Percentiles rank a stretch among this genome's conserved stretches.
Conservation (phyloP, 1,140 invertebrate genomes). For the Aphaenogaster ashmeadi region DNA sequence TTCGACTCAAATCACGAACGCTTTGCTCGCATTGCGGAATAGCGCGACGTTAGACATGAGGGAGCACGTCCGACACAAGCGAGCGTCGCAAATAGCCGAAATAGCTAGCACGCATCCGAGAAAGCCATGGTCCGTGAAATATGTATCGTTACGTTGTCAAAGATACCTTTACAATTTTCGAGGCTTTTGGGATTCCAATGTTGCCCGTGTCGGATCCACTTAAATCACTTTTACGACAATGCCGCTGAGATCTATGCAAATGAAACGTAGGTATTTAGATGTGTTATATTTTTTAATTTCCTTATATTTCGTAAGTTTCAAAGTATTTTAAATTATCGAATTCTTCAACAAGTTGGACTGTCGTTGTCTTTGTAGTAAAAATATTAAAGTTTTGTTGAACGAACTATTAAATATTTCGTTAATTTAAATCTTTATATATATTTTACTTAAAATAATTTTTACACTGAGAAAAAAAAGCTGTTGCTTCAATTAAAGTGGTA, state of each 20-base stretch:
- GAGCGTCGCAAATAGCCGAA: conserved; percentile 74
- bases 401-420: not conserved
- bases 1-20: conserved; percentile 22
- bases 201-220: not conserved
- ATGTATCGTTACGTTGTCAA: conserved; percentile 70
- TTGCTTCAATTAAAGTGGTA: too few species aligned
- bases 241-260: not conserved
- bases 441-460: conserved; percentile 3
- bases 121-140: conserved; percentile 65
- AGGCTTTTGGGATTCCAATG: conserved; percentile 58
- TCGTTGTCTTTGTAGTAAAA: not conserved
- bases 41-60: conserved; percentile 46
- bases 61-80: conserved; percentile 55
- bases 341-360: not conserved
- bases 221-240: conserved; percentile 11
- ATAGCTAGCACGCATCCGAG: conserved; percentile 72
- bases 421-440: not conserved
- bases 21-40: conserved; percentile 65
- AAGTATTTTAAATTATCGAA: not conserved
- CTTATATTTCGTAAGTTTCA: not conserved
- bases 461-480: too few species aligned
- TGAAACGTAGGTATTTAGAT: not conserved
- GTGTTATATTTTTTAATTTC: conserved; percentile 13
- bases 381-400: not conserved
- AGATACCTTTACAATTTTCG: conserved; percentile 54